Percentiles rank a stretch among this genome's conserved stretches.
These are phyloP conservation scores for Drosophila cardini DNA, from an alignment of 1,140 invertebrate species.

Conservation along the genomic window DNA sequence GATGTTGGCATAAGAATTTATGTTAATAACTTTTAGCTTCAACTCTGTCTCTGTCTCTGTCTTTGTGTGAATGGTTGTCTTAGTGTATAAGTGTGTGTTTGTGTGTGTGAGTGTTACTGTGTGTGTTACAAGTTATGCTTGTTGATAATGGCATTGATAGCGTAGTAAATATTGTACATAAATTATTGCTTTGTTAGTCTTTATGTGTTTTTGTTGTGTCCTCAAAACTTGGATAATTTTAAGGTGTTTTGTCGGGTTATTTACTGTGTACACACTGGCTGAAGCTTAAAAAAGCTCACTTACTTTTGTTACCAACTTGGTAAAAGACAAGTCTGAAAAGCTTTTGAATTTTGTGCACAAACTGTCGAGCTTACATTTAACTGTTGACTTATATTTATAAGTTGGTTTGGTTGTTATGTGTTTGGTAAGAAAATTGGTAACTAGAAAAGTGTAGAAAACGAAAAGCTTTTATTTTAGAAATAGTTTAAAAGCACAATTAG, in stretches of 20 bases:
- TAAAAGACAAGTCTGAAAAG: neutral
- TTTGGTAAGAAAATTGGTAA: conserved; percentile 14
- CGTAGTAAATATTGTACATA: conserved; percentile 70
- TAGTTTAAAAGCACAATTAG: neutral
- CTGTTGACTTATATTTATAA: neutral
- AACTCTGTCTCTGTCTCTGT: conserved; percentile 19
- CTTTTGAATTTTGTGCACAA: conserved; percentile 20
- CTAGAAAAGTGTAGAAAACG: neutral
- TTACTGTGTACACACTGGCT: conserved; percentile 46
- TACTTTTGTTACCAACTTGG: conserved; percentile 25
- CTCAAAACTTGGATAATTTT: conserved; percentile 23
- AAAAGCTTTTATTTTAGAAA: conserved; percentile 4
- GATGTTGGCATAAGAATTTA: conserved; percentile 69
- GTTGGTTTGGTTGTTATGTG: conserved; percentile 8
- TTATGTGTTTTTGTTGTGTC: neutral
- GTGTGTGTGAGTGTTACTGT: conserved; percentile 29
- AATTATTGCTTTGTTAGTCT: conserved; percentile 43
- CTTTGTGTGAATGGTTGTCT: conserved; percentile 25
- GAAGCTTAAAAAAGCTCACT: conserved; percentile 38
- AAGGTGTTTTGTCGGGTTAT: conserved; percentile 7
- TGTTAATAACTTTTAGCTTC: conserved; percentile 74
- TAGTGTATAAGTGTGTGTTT: conserved; percentile 18
- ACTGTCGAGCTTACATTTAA: conserved; percentile 8
- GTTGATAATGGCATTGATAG: conserved; percentile 79
- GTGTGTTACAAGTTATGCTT: conserved; percentile 51